Evolutionary conservation across 2,797 vertebrate species (phyloP).

Genomic region (Clarias pachynema): DNA sequence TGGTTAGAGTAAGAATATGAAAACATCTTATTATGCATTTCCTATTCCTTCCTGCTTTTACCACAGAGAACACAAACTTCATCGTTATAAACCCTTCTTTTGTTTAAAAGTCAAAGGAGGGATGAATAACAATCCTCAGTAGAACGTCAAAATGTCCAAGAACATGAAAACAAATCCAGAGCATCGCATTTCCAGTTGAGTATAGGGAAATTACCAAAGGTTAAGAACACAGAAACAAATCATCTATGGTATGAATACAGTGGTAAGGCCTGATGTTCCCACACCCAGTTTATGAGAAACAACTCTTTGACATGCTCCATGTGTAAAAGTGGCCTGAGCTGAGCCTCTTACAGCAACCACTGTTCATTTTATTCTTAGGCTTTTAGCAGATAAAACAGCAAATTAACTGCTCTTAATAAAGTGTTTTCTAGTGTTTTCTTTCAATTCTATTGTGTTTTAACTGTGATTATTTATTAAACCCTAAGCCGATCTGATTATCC

Average conservation of each 20-base stretch:
- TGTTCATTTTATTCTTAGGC: no score
- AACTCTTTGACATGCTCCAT: not conserved
- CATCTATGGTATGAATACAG: not conserved
- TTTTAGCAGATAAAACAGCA: not conserved
- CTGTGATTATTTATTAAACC: not conserved
- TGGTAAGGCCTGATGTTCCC: constrained; percentile 34
- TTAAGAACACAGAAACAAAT: constrained; percentile 4
- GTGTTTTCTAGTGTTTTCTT: not conserved
- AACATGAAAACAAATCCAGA: constrained; percentile 16
- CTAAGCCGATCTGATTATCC: not conserved
- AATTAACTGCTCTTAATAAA: not conserved
- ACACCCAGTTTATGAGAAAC: constrained; percentile 18
- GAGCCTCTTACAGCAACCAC: not conserved
- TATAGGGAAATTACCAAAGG: constrained; percentile 5
- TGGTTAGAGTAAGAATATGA: not conserved
- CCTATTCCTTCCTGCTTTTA: constrained; percentile 9
- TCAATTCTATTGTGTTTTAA: not conserved
- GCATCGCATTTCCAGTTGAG: not conserved
- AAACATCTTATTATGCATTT: constrained; percentile 3
- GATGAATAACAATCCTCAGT: constrained; percentile 6
- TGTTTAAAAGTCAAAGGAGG: constrained; percentile 14
- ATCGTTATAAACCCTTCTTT: not conserved
- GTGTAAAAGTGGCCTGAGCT: not conserved
- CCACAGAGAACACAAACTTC: constrained; percentile 7
- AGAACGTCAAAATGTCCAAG: not conserved